These are phyloP conservation scores for Aurelia coerulea DNA, from an alignment of 30 jellyfish, hydroid and myxozoan species.

Conservation along the genomic window DNA sequence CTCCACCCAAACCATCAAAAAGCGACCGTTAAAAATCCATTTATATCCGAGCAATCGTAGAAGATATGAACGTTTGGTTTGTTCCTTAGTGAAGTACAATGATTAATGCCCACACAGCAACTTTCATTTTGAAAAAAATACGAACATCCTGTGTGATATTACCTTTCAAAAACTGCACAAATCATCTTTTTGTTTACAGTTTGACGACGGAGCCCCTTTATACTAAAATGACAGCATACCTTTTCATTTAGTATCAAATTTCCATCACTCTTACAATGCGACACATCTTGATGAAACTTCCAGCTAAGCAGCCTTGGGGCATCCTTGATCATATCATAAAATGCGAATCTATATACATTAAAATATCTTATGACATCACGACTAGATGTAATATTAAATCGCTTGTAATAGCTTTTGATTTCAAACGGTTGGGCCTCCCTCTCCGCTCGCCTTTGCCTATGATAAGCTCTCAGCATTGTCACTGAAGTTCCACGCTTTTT, in stretches of 20 bases:
- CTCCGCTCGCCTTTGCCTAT: background rate
- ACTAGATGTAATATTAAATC: slow-evolving; percentile 56
- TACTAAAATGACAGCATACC: slow-evolving; percentile 35
- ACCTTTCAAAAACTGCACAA: no score
- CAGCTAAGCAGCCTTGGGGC: slow-evolving; percentile 65
- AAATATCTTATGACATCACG: slow-evolving; percentile 45
- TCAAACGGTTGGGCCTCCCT: slow-evolving; percentile 28
- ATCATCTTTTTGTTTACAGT: no score
- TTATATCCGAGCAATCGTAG: no score
- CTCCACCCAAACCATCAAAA: no score
- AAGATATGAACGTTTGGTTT: no score
- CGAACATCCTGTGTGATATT: no score
- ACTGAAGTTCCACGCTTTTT: background rate
- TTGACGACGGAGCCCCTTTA: no score
- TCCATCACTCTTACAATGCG: slow-evolving; percentile 90
- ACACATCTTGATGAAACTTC: slow-evolving; percentile 64
- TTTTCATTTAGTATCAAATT: slow-evolving; percentile 72
- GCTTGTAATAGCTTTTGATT: slow-evolving; percentile 20
- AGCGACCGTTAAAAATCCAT: no score
- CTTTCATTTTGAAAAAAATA: no score
- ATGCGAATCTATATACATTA: slow-evolving; percentile 63
- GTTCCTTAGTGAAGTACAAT: no score
- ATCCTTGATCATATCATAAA: slow-evolving; percentile 67
- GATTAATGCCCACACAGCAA: no score
- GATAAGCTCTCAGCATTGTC: background rate